Percentiles rank a stretch among this genome's conserved stretches.
phyloP scores from a whole-genome alignment of 2,888 invertebrate genomes.

The Cepaea hortensis region DNA sequence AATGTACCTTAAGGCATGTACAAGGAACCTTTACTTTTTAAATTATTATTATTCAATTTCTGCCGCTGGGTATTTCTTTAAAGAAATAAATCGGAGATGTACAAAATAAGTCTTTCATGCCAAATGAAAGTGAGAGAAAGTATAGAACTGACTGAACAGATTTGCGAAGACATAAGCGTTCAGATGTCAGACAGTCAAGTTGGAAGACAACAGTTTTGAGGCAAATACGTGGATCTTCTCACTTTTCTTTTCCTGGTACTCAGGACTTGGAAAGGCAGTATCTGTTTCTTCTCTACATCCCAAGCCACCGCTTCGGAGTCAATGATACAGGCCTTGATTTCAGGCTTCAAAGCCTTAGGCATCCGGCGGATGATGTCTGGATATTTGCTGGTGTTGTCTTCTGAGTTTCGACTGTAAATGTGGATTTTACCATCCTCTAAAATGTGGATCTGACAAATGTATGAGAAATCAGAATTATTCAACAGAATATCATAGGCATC shows the following conservation, averaged over 20 bases:
- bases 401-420: constrained; percentile 96
- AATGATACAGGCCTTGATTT: constrained; percentile 88
- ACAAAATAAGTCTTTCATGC: too few species aligned
- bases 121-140: too few species aligned
- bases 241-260: constrained; percentile 96
- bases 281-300: constrained; percentile 90
- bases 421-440: constrained; percentile 83
- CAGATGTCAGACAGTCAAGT: too few species aligned
- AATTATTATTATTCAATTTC: too few species aligned
- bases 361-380: constrained; percentile 92
- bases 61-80: too few species aligned
- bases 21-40: too few species aligned
- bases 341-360: constrained; percentile 65
- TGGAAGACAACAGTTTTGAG: too few species aligned
- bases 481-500: not conserved
- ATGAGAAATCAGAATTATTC: not conserved
- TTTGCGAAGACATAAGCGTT: too few species aligned
- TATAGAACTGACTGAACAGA: too few species aligned
- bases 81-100: too few species aligned
- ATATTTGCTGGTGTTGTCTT: constrained; percentile 94
- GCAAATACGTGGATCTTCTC: constrained; percentile 27
- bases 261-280: constrained; percentile 95
- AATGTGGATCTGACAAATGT: constrained; percentile 83
- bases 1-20: too few species aligned
- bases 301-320: constrained; percentile 99